Conservation (phyloP, 2,113 vertebrate genomes). For the Anhinga anhinga region DNA sequence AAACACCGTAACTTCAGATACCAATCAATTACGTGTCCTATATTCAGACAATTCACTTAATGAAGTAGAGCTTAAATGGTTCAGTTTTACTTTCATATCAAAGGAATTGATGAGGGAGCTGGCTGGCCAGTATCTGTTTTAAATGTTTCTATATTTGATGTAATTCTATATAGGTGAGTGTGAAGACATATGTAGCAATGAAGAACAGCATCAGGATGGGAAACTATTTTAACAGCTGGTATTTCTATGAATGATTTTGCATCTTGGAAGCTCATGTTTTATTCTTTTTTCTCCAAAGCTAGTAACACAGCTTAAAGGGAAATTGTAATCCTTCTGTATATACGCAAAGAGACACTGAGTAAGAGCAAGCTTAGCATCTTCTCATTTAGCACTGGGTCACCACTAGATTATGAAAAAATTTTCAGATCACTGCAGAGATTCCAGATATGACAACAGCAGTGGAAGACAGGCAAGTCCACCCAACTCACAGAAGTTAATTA, state of each 20-base stretch:
- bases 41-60: background rate
- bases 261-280: background rate
- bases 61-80: background rate
- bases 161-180: background rate
- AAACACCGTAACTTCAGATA: background rate
- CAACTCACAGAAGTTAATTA: background rate
- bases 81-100: background rate
- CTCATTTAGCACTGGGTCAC: background rate
- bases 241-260: background rate
- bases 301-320: background rate
- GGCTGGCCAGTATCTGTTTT: background rate
- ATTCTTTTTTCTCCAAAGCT: background rate
- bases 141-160: background rate
- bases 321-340: background rate
- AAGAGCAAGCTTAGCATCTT: background rate
- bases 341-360: background rate
- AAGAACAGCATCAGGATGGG: background rate
- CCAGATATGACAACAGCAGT: background rate
- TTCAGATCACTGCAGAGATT: background rate
- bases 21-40: background rate
- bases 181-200: background rate
- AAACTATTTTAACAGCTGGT: background rate
- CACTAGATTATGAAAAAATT: background rate
- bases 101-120: background rate
- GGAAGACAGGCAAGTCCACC: background rate